Conservation (phyloP, 2,888 invertebrate genomes). For the Agrotis exclamationis region DNA sequence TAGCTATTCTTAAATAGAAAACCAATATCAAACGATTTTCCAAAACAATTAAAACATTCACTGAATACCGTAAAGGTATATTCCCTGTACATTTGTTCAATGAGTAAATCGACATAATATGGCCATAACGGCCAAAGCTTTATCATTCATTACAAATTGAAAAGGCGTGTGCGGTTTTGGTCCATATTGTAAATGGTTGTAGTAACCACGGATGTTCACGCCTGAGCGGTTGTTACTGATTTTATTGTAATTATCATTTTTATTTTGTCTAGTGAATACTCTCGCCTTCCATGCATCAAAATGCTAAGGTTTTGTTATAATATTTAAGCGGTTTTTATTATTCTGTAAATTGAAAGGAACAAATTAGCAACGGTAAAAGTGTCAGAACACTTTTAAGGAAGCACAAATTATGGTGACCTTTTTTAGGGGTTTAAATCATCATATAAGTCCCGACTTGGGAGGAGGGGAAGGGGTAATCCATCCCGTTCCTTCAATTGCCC, state of each 20-base stretch:
- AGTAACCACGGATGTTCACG: conserved; percentile 20
- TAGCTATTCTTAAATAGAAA: not conserved
- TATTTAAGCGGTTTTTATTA: too few species aligned
- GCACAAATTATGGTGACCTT: too few species aligned
- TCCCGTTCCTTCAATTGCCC: too few species aligned
- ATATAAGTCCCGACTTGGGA: too few species aligned
- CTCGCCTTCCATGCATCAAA: too few species aligned
- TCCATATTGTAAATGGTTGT: conserved; percentile 30
- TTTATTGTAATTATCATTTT: conserved; percentile 16
- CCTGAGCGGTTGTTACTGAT: conserved; percentile 6
- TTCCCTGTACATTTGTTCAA: conserved; percentile 19
- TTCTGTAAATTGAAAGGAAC: too few species aligned
- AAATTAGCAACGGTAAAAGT: too few species aligned
- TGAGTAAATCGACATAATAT: conserved; percentile 11
- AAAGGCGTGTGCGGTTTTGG: conserved; percentile 33
- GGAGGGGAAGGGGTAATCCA: too few species aligned
- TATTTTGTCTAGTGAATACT: not conserved
- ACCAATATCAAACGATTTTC: not conserved
- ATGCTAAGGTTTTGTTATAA: too few species aligned
- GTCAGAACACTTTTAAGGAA: too few species aligned
- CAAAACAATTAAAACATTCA: conserved; percentile 8
- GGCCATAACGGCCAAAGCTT: conserved; percentile 18
- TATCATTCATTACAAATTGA: conserved; percentile 51
- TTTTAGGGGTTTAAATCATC: too few species aligned
- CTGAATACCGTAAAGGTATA: not conserved